phyloP scores from a whole-genome alignment of 1,140 invertebrate genomes.

The Cotesia chilonis region DNA sequence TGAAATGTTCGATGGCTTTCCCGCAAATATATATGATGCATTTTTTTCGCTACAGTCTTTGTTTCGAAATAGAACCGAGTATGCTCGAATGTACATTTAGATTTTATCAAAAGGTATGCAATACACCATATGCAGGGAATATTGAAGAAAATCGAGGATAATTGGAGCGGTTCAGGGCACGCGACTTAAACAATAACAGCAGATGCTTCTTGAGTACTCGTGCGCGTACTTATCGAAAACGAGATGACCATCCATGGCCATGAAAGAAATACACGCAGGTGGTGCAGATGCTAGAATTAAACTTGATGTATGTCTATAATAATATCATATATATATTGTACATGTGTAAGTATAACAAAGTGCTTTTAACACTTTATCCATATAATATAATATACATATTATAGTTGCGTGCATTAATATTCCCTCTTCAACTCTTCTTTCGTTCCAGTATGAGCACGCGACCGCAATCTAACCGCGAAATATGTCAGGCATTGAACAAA shows the following conservation, averaged over 20 bases:
- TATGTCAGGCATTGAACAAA: not conserved
- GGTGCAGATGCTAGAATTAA: constrained; percentile 2
- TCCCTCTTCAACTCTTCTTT: not conserved
- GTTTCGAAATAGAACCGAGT: not conserved
- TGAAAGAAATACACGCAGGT: constrained; percentile 26
- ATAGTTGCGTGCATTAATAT: not conserved
- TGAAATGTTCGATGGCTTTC: not conserved
- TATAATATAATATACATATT: no score
- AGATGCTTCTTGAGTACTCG: constrained; percentile 42
- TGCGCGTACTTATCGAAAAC: constrained; percentile 28
- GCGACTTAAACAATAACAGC: constrained; percentile 45
- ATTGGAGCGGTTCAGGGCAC: constrained; percentile 57
- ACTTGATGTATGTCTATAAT: not conserved
- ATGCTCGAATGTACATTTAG: constrained; percentile 31
- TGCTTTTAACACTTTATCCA: no score
- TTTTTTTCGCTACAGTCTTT: not conserved
- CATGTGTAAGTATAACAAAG: not conserved
- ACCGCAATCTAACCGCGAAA: constrained; percentile 5
- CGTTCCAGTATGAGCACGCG: constrained; percentile 8
- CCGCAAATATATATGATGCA: not conserved
- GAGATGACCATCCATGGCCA: constrained; percentile 29
- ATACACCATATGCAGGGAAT: constrained; percentile 14
- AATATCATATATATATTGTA: not conserved
- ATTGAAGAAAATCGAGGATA: constrained; percentile 54
- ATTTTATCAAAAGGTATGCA: constrained; percentile 33